A percentile compares a stretch with the other conserved stretches of the same genome.
Evolutionary conservation across 2,888 invertebrate species (phyloP).

Genomic region (Neoaliturus tenellus): DNA sequence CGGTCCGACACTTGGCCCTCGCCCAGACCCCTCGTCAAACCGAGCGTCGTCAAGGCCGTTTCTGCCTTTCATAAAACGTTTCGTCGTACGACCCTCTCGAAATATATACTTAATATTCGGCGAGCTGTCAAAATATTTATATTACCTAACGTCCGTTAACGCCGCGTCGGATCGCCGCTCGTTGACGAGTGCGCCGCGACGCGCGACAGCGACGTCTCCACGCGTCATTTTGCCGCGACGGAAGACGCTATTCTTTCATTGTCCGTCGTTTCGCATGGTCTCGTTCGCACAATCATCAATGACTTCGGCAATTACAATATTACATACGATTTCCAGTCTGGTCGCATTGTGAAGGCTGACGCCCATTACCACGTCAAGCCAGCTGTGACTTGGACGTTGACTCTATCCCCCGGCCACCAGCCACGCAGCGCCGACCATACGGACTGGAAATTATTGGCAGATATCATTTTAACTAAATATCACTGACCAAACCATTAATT

Average conservation of each 20-base stretch:
- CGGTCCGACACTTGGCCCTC: background rate
- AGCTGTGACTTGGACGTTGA: constrained; percentile 32
- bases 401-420: background rate
- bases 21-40: background rate
- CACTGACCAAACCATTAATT: no score
- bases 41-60: constrained; percentile 48
- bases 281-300: constrained; percentile 44
- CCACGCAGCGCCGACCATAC: no score
- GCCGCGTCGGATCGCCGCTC: background rate
- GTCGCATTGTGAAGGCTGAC: background rate
- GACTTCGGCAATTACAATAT: constrained; percentile 39
- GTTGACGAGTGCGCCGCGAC: background rate
- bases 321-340: constrained; percentile 31
- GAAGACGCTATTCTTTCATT: background rate
- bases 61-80: constrained; percentile 49
- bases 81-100: constrained; percentile 37
- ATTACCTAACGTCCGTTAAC: constrained; percentile 17
- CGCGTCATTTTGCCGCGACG: constrained; percentile 29
- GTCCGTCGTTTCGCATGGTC: constrained; percentile 43
- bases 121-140: constrained; percentile 51
- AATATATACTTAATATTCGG: constrained; percentile 48
- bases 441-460: no score
- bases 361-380: background rate
- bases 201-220: background rate
- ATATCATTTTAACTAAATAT: no score